phyloP scores from a whole-genome alignment of 1,140 invertebrate genomes.

The Pachypeltis micranthus region DNA sequence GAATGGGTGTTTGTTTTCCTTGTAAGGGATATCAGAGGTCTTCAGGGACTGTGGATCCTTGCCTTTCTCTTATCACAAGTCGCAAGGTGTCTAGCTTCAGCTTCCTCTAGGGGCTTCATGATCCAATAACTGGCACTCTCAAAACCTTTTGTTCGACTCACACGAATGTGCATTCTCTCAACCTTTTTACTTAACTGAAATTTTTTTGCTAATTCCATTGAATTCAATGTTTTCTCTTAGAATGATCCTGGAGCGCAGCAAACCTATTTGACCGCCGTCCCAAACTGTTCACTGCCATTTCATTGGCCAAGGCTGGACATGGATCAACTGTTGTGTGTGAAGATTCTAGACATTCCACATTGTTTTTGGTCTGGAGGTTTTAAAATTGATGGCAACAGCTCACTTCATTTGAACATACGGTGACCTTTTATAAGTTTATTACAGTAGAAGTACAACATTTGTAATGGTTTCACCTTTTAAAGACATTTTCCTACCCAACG shows the following conservation, averaged over 20 bases:
- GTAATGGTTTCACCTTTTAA: slow-evolving; percentile 1
- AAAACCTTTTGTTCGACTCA: no score
- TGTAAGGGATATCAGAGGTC: no score
- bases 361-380: slow-evolving; percentile 93
- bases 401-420: slow-evolving; percentile 82
- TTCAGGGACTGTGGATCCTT: no score
- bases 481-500: no score
- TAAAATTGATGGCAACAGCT: slow-evolving; percentile 69
- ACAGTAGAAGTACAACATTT: no score
- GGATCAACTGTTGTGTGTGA: slow-evolving; percentile 76
- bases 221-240: no score
- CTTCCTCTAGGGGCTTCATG: no score
- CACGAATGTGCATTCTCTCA: background rate
- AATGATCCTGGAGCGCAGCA: slow-evolving; percentile 51
- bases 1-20: no score
- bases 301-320: slow-evolving; percentile 87
- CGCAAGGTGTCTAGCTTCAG: no score
- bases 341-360: slow-evolving; percentile 53
- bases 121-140: no score
- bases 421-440: slow-evolving; percentile 29
- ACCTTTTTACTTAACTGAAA: slow-evolving; percentile 9
- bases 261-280: slow-evolving; percentile 62
- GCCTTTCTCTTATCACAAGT: no score
- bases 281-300: slow-evolving; percentile 82
- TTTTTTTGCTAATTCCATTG: no score